Evolutionary conservation across 2,888 invertebrate genomes (phyloP), one percentile per base, ranked within the genome.

Genomic region (Lasioglossum malachurum): DNA sequence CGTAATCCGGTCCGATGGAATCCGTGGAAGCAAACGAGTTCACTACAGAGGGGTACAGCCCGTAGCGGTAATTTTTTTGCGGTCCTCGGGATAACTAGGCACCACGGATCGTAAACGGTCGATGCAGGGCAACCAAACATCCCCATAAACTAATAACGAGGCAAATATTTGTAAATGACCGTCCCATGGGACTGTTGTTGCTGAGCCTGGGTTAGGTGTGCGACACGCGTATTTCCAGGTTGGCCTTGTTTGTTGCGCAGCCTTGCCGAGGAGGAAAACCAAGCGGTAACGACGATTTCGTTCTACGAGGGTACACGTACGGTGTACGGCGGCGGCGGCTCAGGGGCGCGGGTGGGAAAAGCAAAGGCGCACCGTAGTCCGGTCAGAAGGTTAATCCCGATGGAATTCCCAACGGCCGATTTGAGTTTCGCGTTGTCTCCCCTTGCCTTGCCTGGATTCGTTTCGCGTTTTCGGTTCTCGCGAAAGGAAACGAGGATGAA

Each of bases 91-190:
- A 38, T 38, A 69, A 38, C 69, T 35, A 69, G 38, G 69, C 2
- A 69, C 35, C 23, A 35, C 4, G 23, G 41, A 41, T 69, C 69
- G 69, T 69, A 69, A 69, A 69, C 35, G 10, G 41, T 7, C 35
- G 38, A 19, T 10, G n/a, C 89, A 72, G 69, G 75, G 83, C 82
- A 87, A 88, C 27, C 88, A 90, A 91, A 91, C 81, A 87, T 86
- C 87, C 89, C 82, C 89, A 87, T 94, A 91, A 93, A 93, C 93
- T 92, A 94, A 93, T 93, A 93, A 92, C 89, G 89, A 88, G 90
- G 89, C 89, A 94, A 94, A 93, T 94, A 93, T 93, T 93, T 91
- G 89, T 74, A 75, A 77, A 89, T 76, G 89, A 31, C 64, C 81
- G 73, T 86, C 44, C 78, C 35, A 12, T 14, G 46, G 75, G 64